Percentiles rank a stretch among this genome's conserved stretches.
These are phyloP conservation scores for Ictalurus furcatus DNA, from an alignment of 2,113 vertebrate species.

Conservation along the genomic window DNA sequence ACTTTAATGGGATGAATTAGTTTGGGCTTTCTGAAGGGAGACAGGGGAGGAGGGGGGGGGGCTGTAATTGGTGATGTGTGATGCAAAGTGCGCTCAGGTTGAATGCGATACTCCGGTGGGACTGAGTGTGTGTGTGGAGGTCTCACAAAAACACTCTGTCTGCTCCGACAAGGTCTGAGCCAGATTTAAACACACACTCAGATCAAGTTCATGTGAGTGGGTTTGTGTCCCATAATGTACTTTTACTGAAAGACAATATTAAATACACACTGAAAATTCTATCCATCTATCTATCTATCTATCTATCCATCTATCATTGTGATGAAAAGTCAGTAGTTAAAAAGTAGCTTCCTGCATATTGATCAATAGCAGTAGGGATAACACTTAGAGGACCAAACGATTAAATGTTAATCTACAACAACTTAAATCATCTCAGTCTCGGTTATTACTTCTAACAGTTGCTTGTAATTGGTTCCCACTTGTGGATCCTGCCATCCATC, in stretches of 20 bases:
- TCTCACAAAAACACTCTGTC: slow-evolving; percentile 44
- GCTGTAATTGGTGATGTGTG: slow-evolving; percentile 52
- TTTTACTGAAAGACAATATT: slow-evolving; percentile 1
- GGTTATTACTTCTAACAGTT: neutral
- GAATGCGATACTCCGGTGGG: slow-evolving; percentile 52
- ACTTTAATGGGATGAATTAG: slow-evolving; percentile 56
- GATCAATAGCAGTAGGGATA: neutral
- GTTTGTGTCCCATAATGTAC: neutral
- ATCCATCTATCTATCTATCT: slow-evolving; percentile 13
- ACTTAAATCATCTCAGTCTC: neutral
- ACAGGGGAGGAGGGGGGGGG: neutral
- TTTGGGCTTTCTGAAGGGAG: slow-evolving; percentile 22
- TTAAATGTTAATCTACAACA: no score
- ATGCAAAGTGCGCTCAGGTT: slow-evolving; percentile 46
- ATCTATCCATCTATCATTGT: neutral
- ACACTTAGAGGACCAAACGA: no score
- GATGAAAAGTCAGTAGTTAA: neutral
- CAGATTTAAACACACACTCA: slow-evolving; percentile 22
- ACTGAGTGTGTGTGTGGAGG: slow-evolving; percentile 25
- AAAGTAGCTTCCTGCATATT: neutral
- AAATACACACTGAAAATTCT: neutral
- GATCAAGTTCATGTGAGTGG: neutral
- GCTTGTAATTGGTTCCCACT: no score
- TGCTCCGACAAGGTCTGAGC: slow-evolving; percentile 29
- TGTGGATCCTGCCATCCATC: neutral